A percentile compares a stretch with the other conserved stretches of the same genome.
Evolutionary conservation across 2,797 vertebrate genomes (phyloP).

Genomic region (Natrix natrix): DNA sequence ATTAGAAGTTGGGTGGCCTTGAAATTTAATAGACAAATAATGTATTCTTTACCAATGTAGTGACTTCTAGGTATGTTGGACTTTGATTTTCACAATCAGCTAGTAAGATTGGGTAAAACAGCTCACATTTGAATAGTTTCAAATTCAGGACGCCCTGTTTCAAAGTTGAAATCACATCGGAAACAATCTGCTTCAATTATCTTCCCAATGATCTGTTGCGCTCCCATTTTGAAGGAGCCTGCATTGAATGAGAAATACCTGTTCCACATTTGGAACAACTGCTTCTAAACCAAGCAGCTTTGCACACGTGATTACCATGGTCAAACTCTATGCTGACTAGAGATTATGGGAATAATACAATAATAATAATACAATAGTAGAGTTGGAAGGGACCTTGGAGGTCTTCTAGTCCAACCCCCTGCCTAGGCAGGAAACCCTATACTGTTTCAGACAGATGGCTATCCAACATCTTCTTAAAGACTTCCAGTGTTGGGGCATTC

Average conservation of each 20-base stretch:
- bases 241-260: background rate
- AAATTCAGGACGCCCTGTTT: background rate
- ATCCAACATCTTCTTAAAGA: no score
- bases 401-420: no score
- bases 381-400: no score
- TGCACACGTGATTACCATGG: background rate
- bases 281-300: background rate
- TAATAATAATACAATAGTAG: no score
- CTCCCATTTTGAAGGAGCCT: background rate
- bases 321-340: background rate
- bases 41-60: background rate
- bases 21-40: background rate
- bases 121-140: background rate
- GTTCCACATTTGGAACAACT: background rate
- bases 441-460: no score
- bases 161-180: background rate
- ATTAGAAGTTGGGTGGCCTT: background rate
- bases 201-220: background rate
- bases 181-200: background rate
- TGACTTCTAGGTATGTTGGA: background rate
- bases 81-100: background rate
- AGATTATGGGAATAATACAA: background rate
- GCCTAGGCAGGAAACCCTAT: no score
- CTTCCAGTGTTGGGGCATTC: no score
- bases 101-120: background rate